Evolutionary conservation across 2,888 invertebrate species (phyloP).

Genomic region (Pseudanteris insignis): DNA sequence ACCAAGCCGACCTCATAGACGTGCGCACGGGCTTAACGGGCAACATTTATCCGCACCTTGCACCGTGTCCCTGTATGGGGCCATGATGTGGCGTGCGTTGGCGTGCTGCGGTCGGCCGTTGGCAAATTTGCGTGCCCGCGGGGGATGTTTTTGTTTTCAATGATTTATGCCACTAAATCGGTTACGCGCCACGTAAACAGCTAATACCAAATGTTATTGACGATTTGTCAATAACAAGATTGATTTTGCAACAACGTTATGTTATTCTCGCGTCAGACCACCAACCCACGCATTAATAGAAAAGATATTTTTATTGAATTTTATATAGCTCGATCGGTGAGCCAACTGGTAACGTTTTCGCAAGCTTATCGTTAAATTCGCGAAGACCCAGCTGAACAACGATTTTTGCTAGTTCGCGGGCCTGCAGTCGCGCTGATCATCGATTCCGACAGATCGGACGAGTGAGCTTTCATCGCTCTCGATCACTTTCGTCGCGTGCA

Average conservation of each 20-base stretch:
- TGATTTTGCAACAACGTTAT: slow-evolving; percentile 18
- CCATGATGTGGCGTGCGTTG: slow-evolving; percentile 66
- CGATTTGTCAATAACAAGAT: slow-evolving; percentile 48
- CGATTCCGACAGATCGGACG: too few species aligned
- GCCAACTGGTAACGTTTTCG: too few species aligned
- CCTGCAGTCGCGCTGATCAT: too few species aligned
- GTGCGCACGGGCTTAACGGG: slow-evolving; percentile 47
- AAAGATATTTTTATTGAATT: slow-evolving; percentile 7
- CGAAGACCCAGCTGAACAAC: too few species aligned
- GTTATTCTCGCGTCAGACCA: slow-evolving; percentile 4
- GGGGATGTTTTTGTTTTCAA: slow-evolving; percentile 67
- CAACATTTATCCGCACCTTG: slow-evolving; percentile 48
- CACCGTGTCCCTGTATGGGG: slow-evolving; percentile 52
- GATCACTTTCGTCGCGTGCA: too few species aligned
- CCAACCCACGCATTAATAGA: slow-evolving; percentile 20
- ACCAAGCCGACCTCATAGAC: slow-evolving; percentile 59
- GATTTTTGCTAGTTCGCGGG: too few species aligned
- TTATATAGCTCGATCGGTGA: slow-evolving; percentile 7
- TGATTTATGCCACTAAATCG: slow-evolving; percentile 65
- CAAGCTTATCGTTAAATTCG: too few species aligned
- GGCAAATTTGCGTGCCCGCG: slow-evolving; percentile 66
- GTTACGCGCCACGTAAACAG: slow-evolving; percentile 51
- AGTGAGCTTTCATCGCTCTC: too few species aligned
- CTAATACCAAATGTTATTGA: slow-evolving; percentile 55
- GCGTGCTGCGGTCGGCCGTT: slow-evolving; percentile 65